Evolutionary conservation across 2,888 invertebrate genomes (phyloP), one percentile per base, ranked within the genome.

Genomic region (Scelioninae gen. 2): DNA sequence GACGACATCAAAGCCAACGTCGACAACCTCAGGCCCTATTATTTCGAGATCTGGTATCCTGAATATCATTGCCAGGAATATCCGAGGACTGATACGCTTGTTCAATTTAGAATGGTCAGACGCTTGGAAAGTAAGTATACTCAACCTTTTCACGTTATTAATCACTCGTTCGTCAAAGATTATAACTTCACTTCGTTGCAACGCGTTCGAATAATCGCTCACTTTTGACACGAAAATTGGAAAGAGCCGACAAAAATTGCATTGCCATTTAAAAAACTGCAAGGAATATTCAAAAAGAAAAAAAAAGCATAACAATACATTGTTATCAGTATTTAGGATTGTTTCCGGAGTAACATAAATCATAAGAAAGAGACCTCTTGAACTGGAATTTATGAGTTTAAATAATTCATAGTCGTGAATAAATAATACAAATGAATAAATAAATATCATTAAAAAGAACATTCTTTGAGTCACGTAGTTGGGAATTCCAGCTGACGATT

Each of bases 81-180:
- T 89, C 6, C 84, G 84, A 71, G 89, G 89, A 4, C 79, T 89
- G 10, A 82, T 86, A 1, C 81, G 88, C 65, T 78, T 89, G 2
- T 89, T 87, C 74, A 88, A 88, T 74, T 83, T 89, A 52, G 89
- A 89, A 78, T 84, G 89, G 81, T 79, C 81, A 15, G 88, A 89
- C 70, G 89, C 89, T 1, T 69, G 88, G 11, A 86, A 87, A 80
- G 89, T 89, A 80, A 84, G 81, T 80, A 15, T 37, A 25, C n/a
- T n/a, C n/a, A n/a, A n/a, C n/a, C n/a, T n/a, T n/a, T n/a, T n/a
- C n/a, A n/a, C n/a, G n/a, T n/a, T n/a, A n/a, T n/a, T n/a, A n/a
- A n/a, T n/a, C n/a, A n/a, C n/a, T n/a, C n/a, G n/a, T n/a, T n/a
- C n/a, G n/a, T n/a, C n/a, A n/a, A n/a, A n/a, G n/a, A n/a, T n/a